Percentiles rank a stretch among this genome's conserved stretches.
Conservation (phyloP, 2,797 vertebrate genomes). For the Gephyroberyx darwinii region DNA sequence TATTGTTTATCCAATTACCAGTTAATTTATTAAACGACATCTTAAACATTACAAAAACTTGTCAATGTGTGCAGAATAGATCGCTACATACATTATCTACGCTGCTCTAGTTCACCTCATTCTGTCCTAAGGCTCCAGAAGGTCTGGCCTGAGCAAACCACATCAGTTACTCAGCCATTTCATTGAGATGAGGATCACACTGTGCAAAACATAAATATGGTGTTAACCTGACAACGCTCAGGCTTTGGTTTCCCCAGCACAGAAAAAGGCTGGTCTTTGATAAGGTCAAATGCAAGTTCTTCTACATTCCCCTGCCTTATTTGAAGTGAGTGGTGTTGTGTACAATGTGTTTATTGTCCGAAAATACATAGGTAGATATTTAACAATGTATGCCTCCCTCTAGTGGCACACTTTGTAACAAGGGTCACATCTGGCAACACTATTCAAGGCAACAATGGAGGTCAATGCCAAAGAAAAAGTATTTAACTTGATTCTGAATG, state of each 20-base stretch:
- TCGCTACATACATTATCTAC: too few relatives aligned
- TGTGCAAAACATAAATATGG: too few relatives aligned
- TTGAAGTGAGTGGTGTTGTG: not conserved
- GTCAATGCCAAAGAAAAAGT: not conserved
- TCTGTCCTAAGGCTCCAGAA: too few relatives aligned
- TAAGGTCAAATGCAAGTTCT: not conserved
- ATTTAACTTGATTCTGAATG: not conserved
- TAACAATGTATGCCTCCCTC: constrained; percentile 57
- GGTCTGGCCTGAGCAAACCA: too few relatives aligned
- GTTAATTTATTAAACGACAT: too few relatives aligned
- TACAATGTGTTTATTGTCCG: not conserved
- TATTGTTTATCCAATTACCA: too few relatives aligned
- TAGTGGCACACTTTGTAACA: constrained; percentile 38
- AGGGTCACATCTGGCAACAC: not conserved
- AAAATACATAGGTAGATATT: not conserved
- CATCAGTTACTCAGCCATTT: constrained; percentile 1
- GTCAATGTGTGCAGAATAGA: too few relatives aligned
- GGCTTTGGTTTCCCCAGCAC: constrained; percentile 21
- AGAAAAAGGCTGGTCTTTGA: constrained; percentile 15
- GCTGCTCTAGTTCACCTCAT: too few relatives aligned
- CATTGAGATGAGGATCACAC: constrained; percentile 16
- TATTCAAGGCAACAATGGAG: not conserved
- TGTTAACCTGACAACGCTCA: not conserved
- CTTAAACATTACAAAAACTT: too few relatives aligned
- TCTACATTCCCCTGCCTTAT: not conserved